Conservation (phyloP, 2,888 invertebrate species). For the Lumbricus terrestris region DNA sequence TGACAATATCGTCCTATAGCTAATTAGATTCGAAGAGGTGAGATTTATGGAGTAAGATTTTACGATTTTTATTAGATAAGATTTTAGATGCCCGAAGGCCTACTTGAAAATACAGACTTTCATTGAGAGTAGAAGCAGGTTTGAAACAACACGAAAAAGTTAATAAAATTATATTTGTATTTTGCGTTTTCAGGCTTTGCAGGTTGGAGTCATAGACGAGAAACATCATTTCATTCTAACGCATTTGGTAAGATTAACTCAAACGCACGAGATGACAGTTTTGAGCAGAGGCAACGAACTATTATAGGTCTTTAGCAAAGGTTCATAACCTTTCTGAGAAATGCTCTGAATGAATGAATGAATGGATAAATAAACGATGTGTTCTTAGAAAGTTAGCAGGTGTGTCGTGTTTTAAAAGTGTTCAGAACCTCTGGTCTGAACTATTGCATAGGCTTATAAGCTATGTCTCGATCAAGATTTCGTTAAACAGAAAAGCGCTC, state of each 20-base stretch:
- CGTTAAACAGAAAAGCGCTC: no score
- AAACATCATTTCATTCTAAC: conserved; percentile 9
- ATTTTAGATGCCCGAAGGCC: no score
- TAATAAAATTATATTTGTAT: neutral
- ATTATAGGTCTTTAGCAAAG: neutral
- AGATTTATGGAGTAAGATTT: no score
- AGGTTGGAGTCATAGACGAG: conserved; percentile 5
- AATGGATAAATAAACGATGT: no score
- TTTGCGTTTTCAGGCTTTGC: neutral
- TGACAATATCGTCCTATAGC: neutral
- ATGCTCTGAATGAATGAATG: no score
- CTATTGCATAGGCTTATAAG: no score
- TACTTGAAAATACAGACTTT: neutral
- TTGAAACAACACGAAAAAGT: neutral
- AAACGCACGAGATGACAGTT: neutral
- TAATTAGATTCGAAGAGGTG: neutral
- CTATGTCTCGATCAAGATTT: no score
- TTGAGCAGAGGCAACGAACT: neutral
- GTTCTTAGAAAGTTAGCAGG: no score
- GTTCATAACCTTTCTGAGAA: no score
- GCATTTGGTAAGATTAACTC: neutral
- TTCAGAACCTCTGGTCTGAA: no score
- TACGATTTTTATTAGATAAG: no score
- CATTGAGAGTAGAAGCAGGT: neutral
- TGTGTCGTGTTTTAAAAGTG: no score